Base-by-base conservation (phyloP, 2,888 invertebrate genomes). In the Troides oblongomaculatus region DNA sequence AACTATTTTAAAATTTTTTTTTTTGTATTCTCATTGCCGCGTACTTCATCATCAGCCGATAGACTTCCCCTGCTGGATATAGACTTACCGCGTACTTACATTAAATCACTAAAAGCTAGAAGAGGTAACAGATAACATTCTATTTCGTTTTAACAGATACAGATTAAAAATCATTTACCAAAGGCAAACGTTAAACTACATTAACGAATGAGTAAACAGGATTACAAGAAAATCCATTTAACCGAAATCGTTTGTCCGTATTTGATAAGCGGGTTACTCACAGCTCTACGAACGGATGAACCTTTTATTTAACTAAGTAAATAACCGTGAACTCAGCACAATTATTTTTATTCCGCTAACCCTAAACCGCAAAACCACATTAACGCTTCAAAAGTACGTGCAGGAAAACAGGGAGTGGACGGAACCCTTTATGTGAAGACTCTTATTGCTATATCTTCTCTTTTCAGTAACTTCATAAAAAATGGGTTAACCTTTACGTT, bases 251-350 rank as follows among this genome's bases (percentile, higher is more conserved):
- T 50, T 69, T 50, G 43, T 62, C 57, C 62, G 60, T 25, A 39
- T 65, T 43, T n/a, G 65, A 65, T 64, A 62, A 69, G 43, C 25
- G 39, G 30, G 56, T 69, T 69, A 57, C 61, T 69, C 69, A 69
- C 60, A 43, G n/a, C 25, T 61, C n/a, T 18, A 61, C 53, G 60
- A 64, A 69, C 50, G 21, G 17, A 56, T 56, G 60, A 59, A 50
- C 36, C 46, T 36, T 46, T 21, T 56, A 62, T 68, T 68, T 61
- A 60, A 23, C 14, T n/a, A 39, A 57, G 64, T 50, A 61, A 69
- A 53, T 57, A 69, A 64, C 39, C 62, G 30, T 61, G 61, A 64
- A 25, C 18, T 61, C 39, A 56, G 39, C n/a, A 56, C 61, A 61
- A 61, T 61, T 65, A 65, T 56, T 56, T 18, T 46, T 17, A 61